Evolutionary conservation across 1,140 invertebrate species (phyloP).

Genomic region (Zaprionus gabonicus): DNA sequence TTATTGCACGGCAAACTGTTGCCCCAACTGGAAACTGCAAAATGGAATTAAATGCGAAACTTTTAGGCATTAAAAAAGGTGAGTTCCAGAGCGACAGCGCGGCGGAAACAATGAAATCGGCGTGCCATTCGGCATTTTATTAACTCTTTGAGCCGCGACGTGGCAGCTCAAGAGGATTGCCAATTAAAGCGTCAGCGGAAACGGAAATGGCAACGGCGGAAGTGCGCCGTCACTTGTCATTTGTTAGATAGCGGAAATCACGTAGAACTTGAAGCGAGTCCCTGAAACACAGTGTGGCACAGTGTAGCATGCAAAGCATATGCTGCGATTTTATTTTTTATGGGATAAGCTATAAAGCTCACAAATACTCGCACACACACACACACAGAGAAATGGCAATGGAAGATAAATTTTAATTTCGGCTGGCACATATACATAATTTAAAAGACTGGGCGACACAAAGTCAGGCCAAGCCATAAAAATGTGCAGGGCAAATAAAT

Average conservation of each 20-base stretch:
- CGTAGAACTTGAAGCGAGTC: neutral
- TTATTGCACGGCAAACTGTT: constrained; percentile 73
- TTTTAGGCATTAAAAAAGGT: constrained; percentile 57
- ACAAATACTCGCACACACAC: constrained; percentile 4
- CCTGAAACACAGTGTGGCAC: neutral
- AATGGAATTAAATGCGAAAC: constrained; percentile 72
- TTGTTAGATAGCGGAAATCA: constrained; percentile 31
- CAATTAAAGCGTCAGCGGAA: constrained; percentile 58
- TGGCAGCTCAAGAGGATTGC: constrained; percentile 40
- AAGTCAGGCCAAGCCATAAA: constrained; percentile 74
- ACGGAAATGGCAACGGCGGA: constrained; percentile 15
- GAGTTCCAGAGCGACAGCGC: constrained; percentile 20
- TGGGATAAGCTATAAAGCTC: constrained; percentile 57
- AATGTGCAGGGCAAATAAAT: constrained; percentile 77
- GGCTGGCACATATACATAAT: constrained; percentile 56
- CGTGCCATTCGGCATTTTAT: constrained; percentile 62
- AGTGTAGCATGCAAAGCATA: constrained; percentile 39
- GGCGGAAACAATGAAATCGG: constrained; percentile 56
- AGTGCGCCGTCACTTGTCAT: constrained; percentile 30
- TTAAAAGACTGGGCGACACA: constrained; percentile 54
- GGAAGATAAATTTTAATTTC: constrained; percentile 78
- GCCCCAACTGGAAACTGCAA: constrained; percentile 30
- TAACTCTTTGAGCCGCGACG: constrained; percentile 53
- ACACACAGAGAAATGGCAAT: constrained; percentile 22
- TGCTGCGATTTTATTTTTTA: constrained; percentile 48